Conservation (phyloP, 2,113 vertebrate species). For the Panthera leo region DNA sequence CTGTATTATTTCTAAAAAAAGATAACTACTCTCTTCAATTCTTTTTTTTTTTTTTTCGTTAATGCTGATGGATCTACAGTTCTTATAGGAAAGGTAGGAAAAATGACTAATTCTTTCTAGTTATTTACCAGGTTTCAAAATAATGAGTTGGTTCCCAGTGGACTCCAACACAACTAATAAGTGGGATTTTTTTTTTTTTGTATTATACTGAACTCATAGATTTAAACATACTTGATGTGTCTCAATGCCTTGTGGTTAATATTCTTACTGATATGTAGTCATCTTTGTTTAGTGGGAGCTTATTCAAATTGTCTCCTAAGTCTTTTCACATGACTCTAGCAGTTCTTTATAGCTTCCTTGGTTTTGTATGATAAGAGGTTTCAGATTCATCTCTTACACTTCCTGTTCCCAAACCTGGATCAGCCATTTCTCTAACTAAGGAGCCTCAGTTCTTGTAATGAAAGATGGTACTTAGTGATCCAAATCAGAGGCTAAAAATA, state of each 20-base stretch:
- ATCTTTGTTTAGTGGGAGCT: background rate
- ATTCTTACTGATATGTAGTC: background rate
- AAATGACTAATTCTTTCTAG: background rate
- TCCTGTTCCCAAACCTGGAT: background rate
- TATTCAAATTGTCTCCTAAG: background rate
- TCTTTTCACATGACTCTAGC: background rate
- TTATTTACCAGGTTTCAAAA: constrained; percentile 13
- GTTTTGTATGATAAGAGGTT: background rate
- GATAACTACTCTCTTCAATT: background rate
- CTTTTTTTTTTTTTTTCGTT: background rate
- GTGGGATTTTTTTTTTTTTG: background rate
- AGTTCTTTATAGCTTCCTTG: background rate
- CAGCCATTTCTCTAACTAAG: background rate
- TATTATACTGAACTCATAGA: background rate
- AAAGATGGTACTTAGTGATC: background rate
- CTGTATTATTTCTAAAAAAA: background rate
- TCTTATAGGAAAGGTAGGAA: background rate
- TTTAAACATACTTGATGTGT: background rate
- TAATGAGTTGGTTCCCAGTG: background rate
- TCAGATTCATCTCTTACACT: background rate
- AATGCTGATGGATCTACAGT: background rate
- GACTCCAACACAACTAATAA: background rate
- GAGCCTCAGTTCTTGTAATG: background rate
- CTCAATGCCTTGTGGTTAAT: background rate
- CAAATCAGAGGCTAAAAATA: background rate